Conservation (phyloP, 2,888 invertebrate species). For the Drosophila longiperda region DNA sequence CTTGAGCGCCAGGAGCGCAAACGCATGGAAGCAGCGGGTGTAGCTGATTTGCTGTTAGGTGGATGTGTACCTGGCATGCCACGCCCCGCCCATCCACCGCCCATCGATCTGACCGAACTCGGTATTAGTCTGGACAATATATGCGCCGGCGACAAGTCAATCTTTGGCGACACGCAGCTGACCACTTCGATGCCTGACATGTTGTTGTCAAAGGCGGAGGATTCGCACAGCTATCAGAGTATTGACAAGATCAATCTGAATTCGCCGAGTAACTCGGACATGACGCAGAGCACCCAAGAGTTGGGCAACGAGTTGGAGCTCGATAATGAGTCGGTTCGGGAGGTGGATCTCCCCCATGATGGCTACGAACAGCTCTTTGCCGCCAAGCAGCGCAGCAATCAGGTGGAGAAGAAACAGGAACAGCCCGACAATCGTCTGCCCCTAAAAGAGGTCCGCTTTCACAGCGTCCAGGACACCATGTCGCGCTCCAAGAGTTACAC, state of each 20-base stretch:
- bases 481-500: slow-evolving; percentile 87
- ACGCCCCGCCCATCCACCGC: slow-evolving; percentile 87
- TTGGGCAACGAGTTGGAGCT: slow-evolving; percentile 82
- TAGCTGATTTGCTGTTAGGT: slow-evolving; percentile 82
- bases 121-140: slow-evolving; percentile 86
- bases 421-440: slow-evolving; percentile 67
- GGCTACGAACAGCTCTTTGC: slow-evolving; percentile 76
- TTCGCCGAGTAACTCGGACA: slow-evolving; percentile 82
- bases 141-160: slow-evolving; percentile 85
- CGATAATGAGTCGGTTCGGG: slow-evolving; percentile 76
- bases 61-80: slow-evolving; percentile 79
- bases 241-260: slow-evolving; percentile 84
- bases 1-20: slow-evolving; percentile 80
- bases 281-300: slow-evolving; percentile 84
- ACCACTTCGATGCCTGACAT: slow-evolving; percentile 88
- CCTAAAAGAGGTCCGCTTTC: slow-evolving; percentile 84
- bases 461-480: slow-evolving; percentile 85
- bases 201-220: slow-evolving; percentile 82
- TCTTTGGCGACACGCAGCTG: slow-evolving; percentile 84
- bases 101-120: slow-evolving; percentile 87
- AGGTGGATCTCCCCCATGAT: slow-evolving; percentile 76
- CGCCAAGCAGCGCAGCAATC: slow-evolving; percentile 49
- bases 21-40: slow-evolving; percentile 75
- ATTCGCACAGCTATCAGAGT: slow-evolving; percentile 84
- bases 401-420: slow-evolving; percentile 44